Conservation (phyloP, 2,888 invertebrate species). For the Orchesella flavescens region DNA sequence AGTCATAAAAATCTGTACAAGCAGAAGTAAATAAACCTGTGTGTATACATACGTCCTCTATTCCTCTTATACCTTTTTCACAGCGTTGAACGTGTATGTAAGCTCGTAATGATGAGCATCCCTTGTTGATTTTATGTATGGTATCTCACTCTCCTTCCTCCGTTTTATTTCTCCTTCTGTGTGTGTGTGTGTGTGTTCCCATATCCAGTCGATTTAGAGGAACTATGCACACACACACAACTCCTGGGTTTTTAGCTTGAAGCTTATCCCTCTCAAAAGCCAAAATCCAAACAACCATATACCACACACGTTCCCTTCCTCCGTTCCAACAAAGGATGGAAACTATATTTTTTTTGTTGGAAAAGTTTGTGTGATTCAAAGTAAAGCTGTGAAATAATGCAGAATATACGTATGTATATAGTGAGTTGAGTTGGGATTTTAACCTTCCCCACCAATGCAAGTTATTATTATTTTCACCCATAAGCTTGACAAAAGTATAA, state of each 20-base stretch:
- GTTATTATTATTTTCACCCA: too few species aligned
- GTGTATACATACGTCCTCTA: not conserved
- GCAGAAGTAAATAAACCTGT: not conserved
- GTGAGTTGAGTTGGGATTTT: too few species aligned
- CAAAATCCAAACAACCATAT: conserved; percentile 47
- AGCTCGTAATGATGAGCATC: too few species aligned
- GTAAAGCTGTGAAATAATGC: not conserved
- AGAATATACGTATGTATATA: too few species aligned
- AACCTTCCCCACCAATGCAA: too few species aligned
- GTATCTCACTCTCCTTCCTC: conserved; percentile 20
- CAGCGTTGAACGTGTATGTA: too few species aligned
- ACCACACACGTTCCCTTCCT: not conserved
- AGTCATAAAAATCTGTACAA: conserved; percentile 15
- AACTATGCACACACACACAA: not conserved
- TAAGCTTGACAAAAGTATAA: too few species aligned
- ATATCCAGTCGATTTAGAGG: not conserved
- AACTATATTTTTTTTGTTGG: too few species aligned
- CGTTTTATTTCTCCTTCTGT: not conserved
- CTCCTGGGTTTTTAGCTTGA: not conserved
- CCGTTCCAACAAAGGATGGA: not conserved
- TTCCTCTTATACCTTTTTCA: conserved; percentile 3
- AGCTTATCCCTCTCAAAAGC: conserved; percentile 18
- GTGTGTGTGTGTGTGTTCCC: too few species aligned
- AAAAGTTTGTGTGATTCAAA: not conserved
- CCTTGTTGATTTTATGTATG: not conserved